Percentiles rank a stretch among this genome's conserved stretches.
Evolutionary conservation across 2,797 vertebrate species (phyloP).

Genomic region (Sardinella longiceps): DNA sequence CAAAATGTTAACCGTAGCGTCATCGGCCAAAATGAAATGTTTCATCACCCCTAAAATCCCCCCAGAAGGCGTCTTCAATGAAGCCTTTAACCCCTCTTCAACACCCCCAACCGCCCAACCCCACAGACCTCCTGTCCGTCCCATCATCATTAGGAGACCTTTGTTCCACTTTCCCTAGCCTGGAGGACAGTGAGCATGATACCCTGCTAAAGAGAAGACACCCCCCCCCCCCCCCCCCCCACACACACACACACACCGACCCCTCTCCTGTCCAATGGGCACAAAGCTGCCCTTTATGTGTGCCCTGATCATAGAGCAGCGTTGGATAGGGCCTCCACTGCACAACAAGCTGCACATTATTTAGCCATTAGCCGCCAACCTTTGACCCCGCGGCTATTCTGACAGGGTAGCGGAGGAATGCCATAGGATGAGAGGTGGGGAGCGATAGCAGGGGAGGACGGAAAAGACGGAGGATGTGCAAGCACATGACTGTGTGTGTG

Average conservation of each 20-base stretch:
- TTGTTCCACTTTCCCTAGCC: slow-evolving; percentile 13
- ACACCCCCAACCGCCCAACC: neutral
- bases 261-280: neutral
- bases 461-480: neutral
- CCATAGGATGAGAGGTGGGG: slow-evolving; percentile 1
- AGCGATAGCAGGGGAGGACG: neutral
- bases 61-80: neutral
- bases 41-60: neutral
- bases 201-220: neutral
- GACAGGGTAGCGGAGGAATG: slow-evolving; percentile 11
- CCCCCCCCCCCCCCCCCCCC: neutral
- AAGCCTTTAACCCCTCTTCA: neutral
- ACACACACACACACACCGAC: neutral
- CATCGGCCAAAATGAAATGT: neutral
- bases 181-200: slow-evolving; percentile 3
- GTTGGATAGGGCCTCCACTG: neutral
- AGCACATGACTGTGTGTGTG: neutral
- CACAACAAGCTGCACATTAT: slow-evolving; percentile 22
- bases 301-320: neutral
- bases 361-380: neutral
- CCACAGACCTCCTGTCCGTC: neutral
- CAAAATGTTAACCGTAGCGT: slow-evolving; percentile 4
- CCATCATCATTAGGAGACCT: neutral
- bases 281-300: slow-evolving; percentile 20
- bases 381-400: neutral